Evolutionary conservation across 2,113 vertebrate genomes (phyloP).

Genomic region (Saimiri boliviensis): DNA sequence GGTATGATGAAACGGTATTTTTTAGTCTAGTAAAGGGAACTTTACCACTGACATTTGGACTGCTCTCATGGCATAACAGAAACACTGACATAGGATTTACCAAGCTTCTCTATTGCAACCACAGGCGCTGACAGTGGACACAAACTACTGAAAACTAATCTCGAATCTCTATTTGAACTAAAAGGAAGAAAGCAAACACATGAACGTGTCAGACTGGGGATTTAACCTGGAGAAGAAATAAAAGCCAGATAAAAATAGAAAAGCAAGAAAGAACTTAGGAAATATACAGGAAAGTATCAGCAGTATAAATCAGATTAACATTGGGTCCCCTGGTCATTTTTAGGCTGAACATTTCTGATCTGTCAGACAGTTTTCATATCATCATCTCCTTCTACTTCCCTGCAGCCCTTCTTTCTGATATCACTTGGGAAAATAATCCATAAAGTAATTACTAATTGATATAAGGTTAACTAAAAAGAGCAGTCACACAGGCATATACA

Average conservation of each 20-base stretch:
- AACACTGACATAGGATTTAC: constrained; percentile 35
- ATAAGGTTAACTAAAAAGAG: neutral
- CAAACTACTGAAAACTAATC: constrained; percentile 43
- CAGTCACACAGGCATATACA: neutral
- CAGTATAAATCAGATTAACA: constrained; percentile 45
- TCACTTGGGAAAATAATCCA: neutral
- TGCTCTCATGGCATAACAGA: neutral
- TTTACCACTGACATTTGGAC: neutral
- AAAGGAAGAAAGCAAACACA: constrained; percentile 64
- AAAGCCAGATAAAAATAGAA: constrained; percentile 47
- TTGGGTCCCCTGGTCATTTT: neutral
- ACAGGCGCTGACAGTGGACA: constrained; percentile 17
- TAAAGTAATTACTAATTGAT: neutral
- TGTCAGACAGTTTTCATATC: neutral
- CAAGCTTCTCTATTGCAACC: neutral
- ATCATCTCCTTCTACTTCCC: neutral
- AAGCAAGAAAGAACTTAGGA: neutral
- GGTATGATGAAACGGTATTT: neutral
- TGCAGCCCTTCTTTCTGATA: neutral
- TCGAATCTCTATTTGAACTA: constrained; percentile 52
- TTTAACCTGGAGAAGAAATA: constrained; percentile 55
- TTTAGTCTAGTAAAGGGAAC: neutral
- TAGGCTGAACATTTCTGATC: constrained; percentile 23
- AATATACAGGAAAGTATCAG: constrained; percentile 8
- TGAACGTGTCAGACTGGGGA: neutral